phyloP scores from a whole-genome alignment of 2,113 vertebrate species.

The Vanacampus margaritifer region DNA sequence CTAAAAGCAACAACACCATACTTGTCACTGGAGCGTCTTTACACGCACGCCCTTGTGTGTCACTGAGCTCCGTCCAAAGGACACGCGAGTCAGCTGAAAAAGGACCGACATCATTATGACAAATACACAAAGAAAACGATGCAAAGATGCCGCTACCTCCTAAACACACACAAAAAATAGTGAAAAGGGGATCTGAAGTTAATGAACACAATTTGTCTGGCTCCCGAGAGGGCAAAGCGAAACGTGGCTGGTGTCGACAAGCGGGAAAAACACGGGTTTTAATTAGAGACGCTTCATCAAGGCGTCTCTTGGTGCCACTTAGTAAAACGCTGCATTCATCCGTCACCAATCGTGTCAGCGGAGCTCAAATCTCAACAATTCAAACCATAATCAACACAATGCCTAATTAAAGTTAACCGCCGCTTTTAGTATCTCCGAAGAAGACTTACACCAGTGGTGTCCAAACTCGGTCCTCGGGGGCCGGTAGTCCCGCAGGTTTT shows the following conservation, averaged over 20 bases:
- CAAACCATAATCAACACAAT: neutral
- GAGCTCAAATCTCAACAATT: neutral
- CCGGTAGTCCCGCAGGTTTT: too few species aligned
- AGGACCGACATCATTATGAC: neutral
- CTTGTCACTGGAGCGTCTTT: neutral
- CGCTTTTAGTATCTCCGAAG: neutral
- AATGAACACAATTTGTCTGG: constrained; percentile 53
- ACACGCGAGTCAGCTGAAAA: constrained; percentile 11
- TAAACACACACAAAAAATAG: constrained; percentile 23
- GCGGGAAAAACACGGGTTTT: constrained; percentile 45
- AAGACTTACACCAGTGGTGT: too few species aligned
- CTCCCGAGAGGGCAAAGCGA: constrained; percentile 29
- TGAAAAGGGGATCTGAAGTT: constrained; percentile 28
- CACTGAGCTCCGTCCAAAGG: constrained; percentile 23
- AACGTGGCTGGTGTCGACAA: constrained; percentile 27
- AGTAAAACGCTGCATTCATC: constrained; percentile 43
- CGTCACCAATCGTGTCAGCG: constrained; percentile 17
- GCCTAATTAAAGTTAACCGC: neutral
- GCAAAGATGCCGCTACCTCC: constrained; percentile 31
- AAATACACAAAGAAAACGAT: constrained; percentile 7
- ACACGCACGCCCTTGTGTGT: too few species aligned
- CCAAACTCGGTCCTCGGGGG: too few species aligned
- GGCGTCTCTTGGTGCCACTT: constrained; percentile 31
- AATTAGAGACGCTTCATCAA: constrained; percentile 59
- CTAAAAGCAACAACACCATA: constrained; percentile 14